Evolutionary conservation across 2,888 invertebrate genomes (phyloP).

Genomic region (Ectemnius lituratus): DNA sequence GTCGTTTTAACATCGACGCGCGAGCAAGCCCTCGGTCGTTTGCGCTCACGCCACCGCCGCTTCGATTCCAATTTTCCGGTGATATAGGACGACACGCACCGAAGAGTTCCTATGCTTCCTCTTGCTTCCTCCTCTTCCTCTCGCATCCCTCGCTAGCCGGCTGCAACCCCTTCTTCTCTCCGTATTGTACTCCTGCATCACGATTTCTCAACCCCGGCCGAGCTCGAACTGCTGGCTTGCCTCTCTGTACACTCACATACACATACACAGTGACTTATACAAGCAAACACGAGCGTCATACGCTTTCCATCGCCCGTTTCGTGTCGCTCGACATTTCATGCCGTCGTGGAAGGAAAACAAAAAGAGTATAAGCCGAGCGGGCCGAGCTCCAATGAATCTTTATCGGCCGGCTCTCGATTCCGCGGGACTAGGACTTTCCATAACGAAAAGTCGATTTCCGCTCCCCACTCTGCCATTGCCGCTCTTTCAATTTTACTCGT

Average conservation of each 20-base stretch:
- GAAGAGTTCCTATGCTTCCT: slow-evolving; percentile 33
- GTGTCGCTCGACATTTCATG: slow-evolving; percentile 16
- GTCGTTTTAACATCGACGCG: slow-evolving; percentile 63
- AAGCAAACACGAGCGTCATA: too few species aligned
- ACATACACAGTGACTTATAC: too few species aligned
- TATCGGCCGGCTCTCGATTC: slow-evolving; percentile 46
- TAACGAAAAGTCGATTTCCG: slow-evolving; percentile 59
- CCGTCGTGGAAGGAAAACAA: slow-evolving; percentile 35
- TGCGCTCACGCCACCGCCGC: slow-evolving; percentile 48
- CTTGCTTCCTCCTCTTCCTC: slow-evolving; percentile 21
- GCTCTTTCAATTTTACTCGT: slow-evolving; percentile 46
- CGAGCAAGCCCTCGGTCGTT: slow-evolving; percentile 27
- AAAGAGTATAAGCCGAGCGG: slow-evolving; percentile 43
- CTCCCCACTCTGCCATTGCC: slow-evolving; percentile 24
- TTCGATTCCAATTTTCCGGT: slow-evolving; percentile 70
- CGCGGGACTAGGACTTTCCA: slow-evolving; percentile 50
- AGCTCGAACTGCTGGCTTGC: too few species aligned
- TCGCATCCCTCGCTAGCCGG: too few species aligned
- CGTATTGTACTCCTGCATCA: too few species aligned
- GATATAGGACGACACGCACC: slow-evolving; percentile 66
- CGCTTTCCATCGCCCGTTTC: too few species aligned
- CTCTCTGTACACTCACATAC: too few species aligned
- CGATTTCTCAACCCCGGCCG: too few species aligned
- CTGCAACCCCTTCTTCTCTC: too few species aligned
- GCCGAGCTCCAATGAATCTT: slow-evolving; percentile 58